Evolutionary conservation across 2,113 vertebrate species (phyloP).

Genomic region (Meriones unguiculatus): DNA sequence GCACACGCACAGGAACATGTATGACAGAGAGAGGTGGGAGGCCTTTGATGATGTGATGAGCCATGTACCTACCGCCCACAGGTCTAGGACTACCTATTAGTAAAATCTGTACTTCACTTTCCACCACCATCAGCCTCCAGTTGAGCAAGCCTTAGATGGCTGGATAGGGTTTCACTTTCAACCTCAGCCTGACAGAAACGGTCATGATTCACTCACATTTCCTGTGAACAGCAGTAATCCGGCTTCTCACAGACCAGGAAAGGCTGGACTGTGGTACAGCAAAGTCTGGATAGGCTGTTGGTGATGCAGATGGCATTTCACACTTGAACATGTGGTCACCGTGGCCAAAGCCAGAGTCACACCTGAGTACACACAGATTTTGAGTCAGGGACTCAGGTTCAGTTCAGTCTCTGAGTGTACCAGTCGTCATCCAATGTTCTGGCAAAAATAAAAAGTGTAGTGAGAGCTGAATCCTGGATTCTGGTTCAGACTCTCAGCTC

Average conservation of each 20-base stretch:
- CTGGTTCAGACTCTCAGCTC: not conserved
- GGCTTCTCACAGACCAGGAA: slow-evolving; percentile 75
- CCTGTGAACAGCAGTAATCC: slow-evolving; percentile 74
- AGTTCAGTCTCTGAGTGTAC: not conserved
- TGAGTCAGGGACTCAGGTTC: not conserved
- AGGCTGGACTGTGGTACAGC: not conserved
- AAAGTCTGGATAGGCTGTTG: not conserved
- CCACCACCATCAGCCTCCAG: slow-evolving; percentile 29
- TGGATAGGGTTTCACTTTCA: slow-evolving; percentile 79
- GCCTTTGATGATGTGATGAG: slow-evolving; percentile 10
- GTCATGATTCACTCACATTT: slow-evolving; percentile 67
- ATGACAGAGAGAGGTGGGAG: not conserved
- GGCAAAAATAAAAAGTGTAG: not conserved
- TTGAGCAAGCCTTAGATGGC: slow-evolving; percentile 55
- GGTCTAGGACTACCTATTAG: slow-evolving; percentile 46
- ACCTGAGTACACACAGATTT: not conserved
- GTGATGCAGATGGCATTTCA: not conserved
- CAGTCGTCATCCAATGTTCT: not conserved
- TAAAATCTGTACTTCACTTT: slow-evolving; percentile 57
- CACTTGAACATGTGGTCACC: rapidly evolving
- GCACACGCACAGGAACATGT: too few species aligned
- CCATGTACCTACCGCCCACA: slow-evolving; percentile 43
- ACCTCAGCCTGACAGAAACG: slow-evolving; percentile 68
- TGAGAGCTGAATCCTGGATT: not conserved
- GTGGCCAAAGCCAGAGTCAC: not conserved